phyloP scores from a whole-genome alignment of 2,888 invertebrate species.

The Actias luna region DNA sequence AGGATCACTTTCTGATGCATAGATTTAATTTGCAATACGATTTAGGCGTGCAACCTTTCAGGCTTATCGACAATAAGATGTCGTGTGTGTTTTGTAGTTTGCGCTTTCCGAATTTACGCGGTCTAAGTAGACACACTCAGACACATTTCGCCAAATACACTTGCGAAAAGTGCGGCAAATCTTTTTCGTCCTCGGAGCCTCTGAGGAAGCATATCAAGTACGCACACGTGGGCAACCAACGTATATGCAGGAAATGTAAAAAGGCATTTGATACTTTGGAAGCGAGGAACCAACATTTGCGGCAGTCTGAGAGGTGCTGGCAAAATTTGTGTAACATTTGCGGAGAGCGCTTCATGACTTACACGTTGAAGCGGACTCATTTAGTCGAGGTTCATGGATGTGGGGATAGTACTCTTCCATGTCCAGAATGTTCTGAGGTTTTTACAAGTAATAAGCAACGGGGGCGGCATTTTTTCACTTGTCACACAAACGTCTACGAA shows the following conservation, averaged over 20 bases:
- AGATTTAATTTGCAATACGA: slow-evolving; percentile 18
- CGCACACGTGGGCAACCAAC: slow-evolving; percentile 21
- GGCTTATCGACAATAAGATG: slow-evolving; percentile 23
- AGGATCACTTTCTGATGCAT: slow-evolving; percentile 36
- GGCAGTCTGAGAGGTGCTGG: slow-evolving; percentile 21
- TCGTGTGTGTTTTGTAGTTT: slow-evolving; percentile 22
- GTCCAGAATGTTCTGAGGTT: slow-evolving; percentile 21
- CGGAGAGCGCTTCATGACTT: slow-evolving; percentile 13
- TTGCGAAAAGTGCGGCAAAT: slow-evolving; percentile 33
- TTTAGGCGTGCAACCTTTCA: slow-evolving; percentile 26
- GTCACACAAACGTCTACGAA: slow-evolving; percentile 21
- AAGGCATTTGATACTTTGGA: slow-evolving; percentile 19
- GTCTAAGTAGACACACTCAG: slow-evolving; percentile 34
- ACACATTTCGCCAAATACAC: slow-evolving; percentile 32
- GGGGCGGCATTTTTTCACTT: slow-evolving; percentile 22
- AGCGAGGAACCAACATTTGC: slow-evolving; percentile 22
- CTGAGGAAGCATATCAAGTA: slow-evolving; percentile 20
- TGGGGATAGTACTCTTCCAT: background rate
- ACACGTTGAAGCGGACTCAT: slow-evolving; percentile 2
- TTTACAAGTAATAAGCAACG: slow-evolving; percentile 19
- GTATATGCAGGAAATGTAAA: slow-evolving; percentile 24
- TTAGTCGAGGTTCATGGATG: background rate
- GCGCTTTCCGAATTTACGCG: slow-evolving; percentile 24
- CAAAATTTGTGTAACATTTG: slow-evolving; percentile 5
- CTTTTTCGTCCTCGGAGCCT: slow-evolving; percentile 18